Conservation (phyloP, 2,888 invertebrate species). For the Caenorhabditis sp. region DNA sequence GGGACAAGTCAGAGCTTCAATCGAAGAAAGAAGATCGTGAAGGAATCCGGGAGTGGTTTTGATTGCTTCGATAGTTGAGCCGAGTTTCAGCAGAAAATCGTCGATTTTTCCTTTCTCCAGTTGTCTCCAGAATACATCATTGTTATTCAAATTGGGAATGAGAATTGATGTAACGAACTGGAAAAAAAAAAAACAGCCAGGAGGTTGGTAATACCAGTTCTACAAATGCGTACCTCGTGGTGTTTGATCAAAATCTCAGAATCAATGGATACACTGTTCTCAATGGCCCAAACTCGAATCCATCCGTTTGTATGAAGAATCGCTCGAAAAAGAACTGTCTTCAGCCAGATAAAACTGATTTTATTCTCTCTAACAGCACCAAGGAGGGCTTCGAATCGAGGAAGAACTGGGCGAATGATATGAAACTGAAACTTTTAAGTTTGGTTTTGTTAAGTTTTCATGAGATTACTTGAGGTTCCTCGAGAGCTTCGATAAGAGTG, state of each 20-base stretch:
- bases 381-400: conserved; percentile 57
- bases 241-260: conserved; percentile 37
- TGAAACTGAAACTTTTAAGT: conserved; percentile 62
- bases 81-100: conserved; percentile 32
- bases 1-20: conserved; percentile 63
- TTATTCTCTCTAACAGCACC: conserved; percentile 23
- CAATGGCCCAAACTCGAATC: conserved; percentile 76
- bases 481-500: conserved; percentile 69
- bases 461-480: conserved; percentile 75
- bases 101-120: conserved; percentile 65
- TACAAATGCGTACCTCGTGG: conserved; percentile 13
- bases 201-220: not conserved
- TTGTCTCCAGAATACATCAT: conserved; percentile 75
- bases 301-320: conserved; percentile 76
- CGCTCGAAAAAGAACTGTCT: conserved; percentile 58
- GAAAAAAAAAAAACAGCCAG: conserved; percentile 16
- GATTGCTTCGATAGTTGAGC: conserved; percentile 30
- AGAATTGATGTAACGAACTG: conserved; percentile 66
- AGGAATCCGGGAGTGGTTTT: conserved; percentile 42
- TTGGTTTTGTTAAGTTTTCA: not conserved
- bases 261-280: conserved; percentile 64
- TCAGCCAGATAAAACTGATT: conserved; percentile 58
- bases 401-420: conserved; percentile 69
- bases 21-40: conserved; percentile 33
- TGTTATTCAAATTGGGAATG: conserved; percentile 69